These are phyloP conservation scores for Notiomystis cincta DNA, from an alignment of 2,113 vertebrate genomes.

Conservation along the genomic window DNA sequence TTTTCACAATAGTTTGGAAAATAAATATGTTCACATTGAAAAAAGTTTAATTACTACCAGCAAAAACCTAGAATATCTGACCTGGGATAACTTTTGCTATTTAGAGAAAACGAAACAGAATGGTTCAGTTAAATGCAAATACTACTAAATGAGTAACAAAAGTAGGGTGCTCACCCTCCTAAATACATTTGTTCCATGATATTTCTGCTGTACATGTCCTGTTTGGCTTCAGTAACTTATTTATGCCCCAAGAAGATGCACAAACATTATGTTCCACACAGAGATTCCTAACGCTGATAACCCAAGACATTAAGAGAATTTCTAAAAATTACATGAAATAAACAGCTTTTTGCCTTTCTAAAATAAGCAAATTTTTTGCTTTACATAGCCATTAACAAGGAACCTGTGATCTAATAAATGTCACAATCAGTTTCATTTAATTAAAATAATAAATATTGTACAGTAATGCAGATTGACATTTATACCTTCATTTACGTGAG, in stretches of 20 bases:
- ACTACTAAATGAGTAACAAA: background rate
- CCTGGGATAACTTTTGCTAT: background rate
- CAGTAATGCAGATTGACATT: slow-evolving; percentile 87
- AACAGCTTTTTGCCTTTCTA: slow-evolving; percentile 72
- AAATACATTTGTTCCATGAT: background rate
- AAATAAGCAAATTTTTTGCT: slow-evolving; percentile 73
- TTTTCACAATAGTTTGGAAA: background rate
- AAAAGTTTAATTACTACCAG: background rate
- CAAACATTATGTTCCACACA: background rate
- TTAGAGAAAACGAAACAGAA: background rate
- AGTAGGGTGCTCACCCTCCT: background rate
- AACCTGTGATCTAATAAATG: slow-evolving; percentile 87
- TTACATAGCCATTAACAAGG: slow-evolving; percentile 82
- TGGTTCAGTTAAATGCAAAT: background rate
- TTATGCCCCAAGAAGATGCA: background rate
- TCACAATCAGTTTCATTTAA: slow-evolving; percentile 91
- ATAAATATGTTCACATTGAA: background rate
- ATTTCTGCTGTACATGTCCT: background rate
- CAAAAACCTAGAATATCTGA: background rate
- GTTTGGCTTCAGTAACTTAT: background rate
- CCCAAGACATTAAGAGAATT: slow-evolving; percentile 61
- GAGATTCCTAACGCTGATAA: slow-evolving; percentile 1
- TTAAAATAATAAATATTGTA: slow-evolving; percentile 97
- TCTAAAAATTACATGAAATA: slow-evolving; percentile 73
- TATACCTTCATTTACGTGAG: slow-evolving; percentile 82